Base-by-base conservation (phyloP, 2,888 invertebrate genomes). In the Anorthoa munda region DNA sequence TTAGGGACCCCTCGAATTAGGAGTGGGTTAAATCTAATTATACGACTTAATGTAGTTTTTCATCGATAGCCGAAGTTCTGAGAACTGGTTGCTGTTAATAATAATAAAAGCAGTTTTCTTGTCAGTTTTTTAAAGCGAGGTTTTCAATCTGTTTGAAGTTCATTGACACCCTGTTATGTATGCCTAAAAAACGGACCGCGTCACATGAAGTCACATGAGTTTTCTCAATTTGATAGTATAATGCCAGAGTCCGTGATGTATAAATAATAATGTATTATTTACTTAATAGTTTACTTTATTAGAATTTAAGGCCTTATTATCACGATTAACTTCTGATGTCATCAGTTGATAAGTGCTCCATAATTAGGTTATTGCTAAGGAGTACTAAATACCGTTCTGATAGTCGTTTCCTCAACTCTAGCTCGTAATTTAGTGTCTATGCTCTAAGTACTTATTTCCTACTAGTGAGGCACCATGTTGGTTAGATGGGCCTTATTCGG, bases 151-250 rank as follows among this genome's bases (percentile, higher is more conserved):
- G 83, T 82, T 74, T 59, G 12, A 56, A 87, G 93, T 91, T 93
- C 93, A 87, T 90, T 92, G 92, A 90, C 93, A 88, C 81, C 11
- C 66, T 79, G 79, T 88, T 90, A 88, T 84, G 79, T 79, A 81
- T 83, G 82, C 72, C 65, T 82, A 82, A 86, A 87, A 87, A 86
- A 88, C 86, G 75, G 81, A 71, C 73, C 72, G 83, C 90, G 88
- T 90, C 91, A 90, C 81, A 72, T 84, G 73, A 85, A 90, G 87
- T 90, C 91, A 90, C 81, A 75, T 83, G 86, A 82, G 82, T 90
- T 91, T 88, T 89, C 88, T 86, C 84, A 78, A 91, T 93, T 92
- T 92, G 89, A 89, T 88, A 91, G 89, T 92, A 89, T 90, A 91
- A 92, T 92, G 76, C 77, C 79, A 66, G 74, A 84, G 75, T 78